Conservation (phyloP, 37 sponge, comb jelly and placozoan species). For the Axinella damicornis region DNA sequence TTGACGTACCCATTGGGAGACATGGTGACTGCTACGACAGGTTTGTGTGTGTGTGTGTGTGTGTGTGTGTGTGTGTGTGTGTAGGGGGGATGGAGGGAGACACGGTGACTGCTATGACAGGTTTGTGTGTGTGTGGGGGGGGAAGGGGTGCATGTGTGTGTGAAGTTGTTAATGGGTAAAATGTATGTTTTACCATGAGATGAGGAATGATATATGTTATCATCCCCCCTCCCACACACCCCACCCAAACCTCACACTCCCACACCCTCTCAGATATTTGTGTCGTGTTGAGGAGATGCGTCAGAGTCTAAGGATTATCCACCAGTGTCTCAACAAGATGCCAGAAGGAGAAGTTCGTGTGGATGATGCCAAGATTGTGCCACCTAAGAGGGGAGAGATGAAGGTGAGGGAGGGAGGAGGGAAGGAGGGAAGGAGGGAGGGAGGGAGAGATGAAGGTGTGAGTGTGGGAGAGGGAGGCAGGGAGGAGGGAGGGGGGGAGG, state of each 20-base stretch:
- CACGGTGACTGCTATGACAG: conserved; percentile 98
- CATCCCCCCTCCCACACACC: neutral
- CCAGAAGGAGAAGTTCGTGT: conserved; percentile 94
- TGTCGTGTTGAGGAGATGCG: conserved; percentile 97
- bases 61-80: conserved; percentile 42
- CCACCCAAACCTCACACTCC: neutral
- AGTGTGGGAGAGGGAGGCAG: conserved; percentile 66
- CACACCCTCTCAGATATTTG: conserved; percentile 73
- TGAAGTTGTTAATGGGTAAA: too few relatives aligned
- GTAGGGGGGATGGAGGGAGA: too few relatives aligned
- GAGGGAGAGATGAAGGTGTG: conserved; percentile 91
- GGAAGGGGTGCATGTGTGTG: conserved; percentile 34
- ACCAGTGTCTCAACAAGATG: conserved; percentile 98
- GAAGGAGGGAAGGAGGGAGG: conserved; percentile 16
- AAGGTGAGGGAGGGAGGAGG: conserved; percentile 57
- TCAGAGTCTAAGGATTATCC: conserved; percentile 93
- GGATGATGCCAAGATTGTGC: conserved; percentile 92
- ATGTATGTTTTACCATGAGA: neutral
- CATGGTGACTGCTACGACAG: conserved; percentile 98
- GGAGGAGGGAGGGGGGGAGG: too few relatives aligned
- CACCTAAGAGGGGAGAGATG: conserved; percentile 92
- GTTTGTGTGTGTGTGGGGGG: conserved; percentile 40
- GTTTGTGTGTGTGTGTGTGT: conserved; percentile 44
- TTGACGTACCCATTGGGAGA: conserved; percentile 96
- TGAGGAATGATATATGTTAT: neutral